A percentile compares a stretch with the other conserved stretches of the same genome.
Conservation (phyloP, 2,888 invertebrate genomes). For the Palloptera scutellata region DNA sequence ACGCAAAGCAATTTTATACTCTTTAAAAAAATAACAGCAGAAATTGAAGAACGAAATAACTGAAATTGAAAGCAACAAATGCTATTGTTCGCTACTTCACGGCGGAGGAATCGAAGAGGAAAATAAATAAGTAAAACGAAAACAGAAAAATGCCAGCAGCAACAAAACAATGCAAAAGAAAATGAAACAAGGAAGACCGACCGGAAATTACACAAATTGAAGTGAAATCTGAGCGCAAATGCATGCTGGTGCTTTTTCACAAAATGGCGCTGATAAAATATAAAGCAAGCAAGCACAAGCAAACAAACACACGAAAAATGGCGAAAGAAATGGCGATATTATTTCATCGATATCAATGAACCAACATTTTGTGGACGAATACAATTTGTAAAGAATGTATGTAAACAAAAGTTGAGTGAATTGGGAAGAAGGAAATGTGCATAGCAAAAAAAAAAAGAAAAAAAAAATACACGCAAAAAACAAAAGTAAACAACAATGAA, state of each 20-base stretch:
- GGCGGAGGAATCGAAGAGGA: neutral
- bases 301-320: neutral
- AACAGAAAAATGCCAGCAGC: too few species aligned
- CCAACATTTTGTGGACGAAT: neutral
- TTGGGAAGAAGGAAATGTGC: too few species aligned
- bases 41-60: neutral
- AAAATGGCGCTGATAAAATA: constrained; percentile 9
- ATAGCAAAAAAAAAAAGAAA: neutral
- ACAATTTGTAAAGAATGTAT: constrained; percentile 2
- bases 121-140: too few species aligned
- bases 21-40: too few species aligned
- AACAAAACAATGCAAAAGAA: neutral
- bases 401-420: neutral
- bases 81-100: neutral
- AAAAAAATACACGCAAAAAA: neutral
- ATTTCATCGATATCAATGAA: neutral
- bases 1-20: too few species aligned
- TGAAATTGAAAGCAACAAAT: neutral
- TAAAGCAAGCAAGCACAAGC: neutral
- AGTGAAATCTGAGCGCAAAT: constrained; percentile 4
- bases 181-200: too few species aligned
- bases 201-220: neutral
- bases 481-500: constrained; percentile 14
- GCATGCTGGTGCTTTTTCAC: constrained; percentile 1
- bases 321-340: neutral